phyloP scores from a whole-genome alignment of 2,888 invertebrate genomes.

The Andrena marginata region DNA sequence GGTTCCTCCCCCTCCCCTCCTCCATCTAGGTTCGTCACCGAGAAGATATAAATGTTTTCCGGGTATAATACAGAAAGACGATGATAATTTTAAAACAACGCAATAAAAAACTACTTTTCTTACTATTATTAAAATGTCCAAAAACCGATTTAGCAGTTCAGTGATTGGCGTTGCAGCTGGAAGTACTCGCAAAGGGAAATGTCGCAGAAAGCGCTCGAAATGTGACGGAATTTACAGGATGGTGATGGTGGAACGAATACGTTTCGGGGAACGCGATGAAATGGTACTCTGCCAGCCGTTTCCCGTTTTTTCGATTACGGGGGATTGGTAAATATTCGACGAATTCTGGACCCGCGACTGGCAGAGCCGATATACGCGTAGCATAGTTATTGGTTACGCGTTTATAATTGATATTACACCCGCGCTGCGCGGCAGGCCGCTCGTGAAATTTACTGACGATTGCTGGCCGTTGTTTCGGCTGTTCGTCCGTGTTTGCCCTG shows the following conservation, averaged over 20 bases:
- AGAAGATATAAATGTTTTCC: too few relatives aligned
- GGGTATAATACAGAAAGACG: too few relatives aligned
- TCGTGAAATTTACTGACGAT: slow-evolving; percentile 69
- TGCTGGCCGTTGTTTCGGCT: slow-evolving; percentile 65
- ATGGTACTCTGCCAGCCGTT: slow-evolving; percentile 54
- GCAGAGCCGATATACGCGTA: slow-evolving; percentile 37
- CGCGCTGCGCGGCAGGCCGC: slow-evolving; percentile 35
- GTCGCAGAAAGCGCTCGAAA: neutral
- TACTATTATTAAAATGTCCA: too few relatives aligned
- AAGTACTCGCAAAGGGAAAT: neutral
- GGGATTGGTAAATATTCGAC: slow-evolving; percentile 71
- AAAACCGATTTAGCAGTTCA: neutral
- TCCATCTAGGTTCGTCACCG: too few relatives aligned
- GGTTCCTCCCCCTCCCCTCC: too few relatives aligned
- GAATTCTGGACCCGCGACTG: slow-evolving; percentile 56
- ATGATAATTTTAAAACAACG: too few relatives aligned
- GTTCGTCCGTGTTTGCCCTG: slow-evolving; percentile 53
- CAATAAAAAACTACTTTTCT: too few relatives aligned
- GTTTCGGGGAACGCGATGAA: slow-evolving; percentile 69
- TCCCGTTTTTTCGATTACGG: slow-evolving; percentile 63
- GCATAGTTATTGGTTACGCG: slow-evolving; percentile 70
- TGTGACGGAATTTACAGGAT: slow-evolving; percentile 7
- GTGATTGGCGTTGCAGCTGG: neutral
- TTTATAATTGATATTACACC: slow-evolving; percentile 72
- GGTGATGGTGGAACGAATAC: slow-evolving; percentile 53